A percentile compares a stretch with the other conserved stretches of the same genome.
These are phyloP conservation scores for Entomobrya multifasciata DNA, from an alignment of 2,888 invertebrate genomes.

Conservation along the genomic window DNA sequence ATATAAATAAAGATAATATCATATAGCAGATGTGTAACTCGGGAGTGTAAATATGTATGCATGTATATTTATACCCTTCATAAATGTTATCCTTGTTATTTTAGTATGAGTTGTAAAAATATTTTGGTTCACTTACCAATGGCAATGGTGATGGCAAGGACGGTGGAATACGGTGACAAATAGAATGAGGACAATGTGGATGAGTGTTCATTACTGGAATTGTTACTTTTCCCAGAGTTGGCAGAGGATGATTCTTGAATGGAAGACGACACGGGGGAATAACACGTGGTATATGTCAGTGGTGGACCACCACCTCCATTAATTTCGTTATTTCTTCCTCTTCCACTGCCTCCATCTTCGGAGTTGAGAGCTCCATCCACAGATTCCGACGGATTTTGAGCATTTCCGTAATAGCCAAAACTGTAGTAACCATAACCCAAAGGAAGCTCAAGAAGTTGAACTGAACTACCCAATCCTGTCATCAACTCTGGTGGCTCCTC, in stretches of 20 bases:
- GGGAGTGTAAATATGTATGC: too few species aligned
- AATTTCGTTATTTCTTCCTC: constrained; percentile 61
- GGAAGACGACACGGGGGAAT: constrained; percentile 77
- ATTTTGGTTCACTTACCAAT: constrained; percentile 72
- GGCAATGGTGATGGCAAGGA: constrained; percentile 95
- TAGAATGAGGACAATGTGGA: constrained; percentile 81
- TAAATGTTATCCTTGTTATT: constrained; percentile 4
- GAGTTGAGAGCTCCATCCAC: constrained; percentile 57
- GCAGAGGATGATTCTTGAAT: constrained; percentile 70
- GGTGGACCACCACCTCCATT: constrained; percentile 71
- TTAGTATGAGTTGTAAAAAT: constrained; percentile 2
- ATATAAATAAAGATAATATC: not conserved
- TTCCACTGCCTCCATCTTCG: constrained; percentile 48
- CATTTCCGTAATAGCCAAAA: constrained; percentile 67
- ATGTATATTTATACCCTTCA: too few species aligned
- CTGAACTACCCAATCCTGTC: constrained; percentile 59
- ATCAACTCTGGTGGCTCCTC: constrained; percentile 71
- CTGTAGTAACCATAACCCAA: constrained; percentile 72
- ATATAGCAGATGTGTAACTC: too few species aligned
- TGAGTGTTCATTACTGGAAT: constrained; percentile 59
- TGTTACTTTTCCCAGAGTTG: constrained; percentile 51
- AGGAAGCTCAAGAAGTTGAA: constrained; percentile 72
- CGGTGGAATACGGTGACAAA: constrained; percentile 93
- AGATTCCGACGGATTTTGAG: constrained; percentile 60
- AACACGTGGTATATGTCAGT: constrained; percentile 78